Percentiles rank a stretch among this genome's conserved stretches.
Evolutionary conservation across 2,888 invertebrate genomes (phyloP).

Genomic region (Leucania comma): DNA sequence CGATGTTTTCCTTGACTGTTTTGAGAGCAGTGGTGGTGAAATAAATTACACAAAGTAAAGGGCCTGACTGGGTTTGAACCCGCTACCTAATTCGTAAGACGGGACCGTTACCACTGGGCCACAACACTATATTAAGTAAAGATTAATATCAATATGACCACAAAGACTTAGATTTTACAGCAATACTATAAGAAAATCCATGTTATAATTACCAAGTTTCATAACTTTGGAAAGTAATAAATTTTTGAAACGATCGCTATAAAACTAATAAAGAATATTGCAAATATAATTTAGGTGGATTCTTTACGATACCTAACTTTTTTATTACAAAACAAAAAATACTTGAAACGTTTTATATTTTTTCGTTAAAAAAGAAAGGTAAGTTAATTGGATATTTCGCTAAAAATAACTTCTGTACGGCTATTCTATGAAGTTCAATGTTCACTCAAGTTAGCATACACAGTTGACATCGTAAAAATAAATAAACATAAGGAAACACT

Average conservation of each 20-base stretch:
- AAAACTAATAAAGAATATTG: slow-evolving; percentile 33
- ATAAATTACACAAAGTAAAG: too few relatives aligned
- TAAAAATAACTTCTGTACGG: neutral
- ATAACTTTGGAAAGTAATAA: slow-evolving; percentile 31
- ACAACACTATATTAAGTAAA: too few relatives aligned
- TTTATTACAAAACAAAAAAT: slow-evolving; percentile 33
- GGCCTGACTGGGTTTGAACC: too few relatives aligned
- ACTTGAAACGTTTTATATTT: slow-evolving; percentile 2
- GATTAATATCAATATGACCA: too few relatives aligned
- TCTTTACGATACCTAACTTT: slow-evolving; percentile 31
- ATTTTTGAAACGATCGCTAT: slow-evolving; percentile 27
- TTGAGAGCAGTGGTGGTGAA: too few relatives aligned
- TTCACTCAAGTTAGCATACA: neutral
- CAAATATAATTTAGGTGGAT: slow-evolving; percentile 34
- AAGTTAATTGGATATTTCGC: neutral
- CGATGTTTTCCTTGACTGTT: too few relatives aligned
- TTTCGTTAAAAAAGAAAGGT: neutral
- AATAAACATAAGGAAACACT: too few relatives aligned
- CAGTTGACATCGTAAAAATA: too few relatives aligned
- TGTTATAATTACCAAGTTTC: slow-evolving; percentile 7
- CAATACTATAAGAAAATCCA: slow-evolving; percentile 1
- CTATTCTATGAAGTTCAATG: neutral
- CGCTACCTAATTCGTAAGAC: too few relatives aligned
- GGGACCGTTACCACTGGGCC: too few relatives aligned
- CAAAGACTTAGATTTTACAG: too few relatives aligned